Base-by-base conservation (phyloP, 2,888 invertebrate species). In the Trissoscelio sp. region DNA sequence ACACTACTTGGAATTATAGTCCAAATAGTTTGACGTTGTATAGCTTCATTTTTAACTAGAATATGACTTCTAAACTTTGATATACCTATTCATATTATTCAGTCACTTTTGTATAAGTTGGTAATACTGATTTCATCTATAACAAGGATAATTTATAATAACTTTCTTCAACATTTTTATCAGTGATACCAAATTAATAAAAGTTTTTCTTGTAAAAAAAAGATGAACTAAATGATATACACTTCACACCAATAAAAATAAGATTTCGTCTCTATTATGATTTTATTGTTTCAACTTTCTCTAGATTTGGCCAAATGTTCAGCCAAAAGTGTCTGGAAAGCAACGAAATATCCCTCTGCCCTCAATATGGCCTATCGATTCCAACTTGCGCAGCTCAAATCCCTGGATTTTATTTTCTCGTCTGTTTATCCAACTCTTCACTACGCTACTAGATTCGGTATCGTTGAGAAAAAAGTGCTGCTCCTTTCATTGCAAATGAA, bases 291-390 rank as follows among this genome's bases (percentile, higher is more conserved):
- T 51, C 22, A 18, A 22, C 48, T 64, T 46, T 31, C 5, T 48
- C 42, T 22, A 28, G 0, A 3, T 20, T 6, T 11, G 4, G n/a
- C 14, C n/a, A 42, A 62, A 53, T 51, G 55, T 34, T 64, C 55
- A 7, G 16, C 12, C 22, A 22, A 39, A 60, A 62, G 16, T 9
- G 28, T 51, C 42, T 5, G 16, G 24, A 42, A 4, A 42, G 48
- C 37, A 53, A 28, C 24, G 42, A 66, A 39, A 66, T 58, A 58
- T 64, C 74, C 46, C 48, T 75, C 46, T 51, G 58, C 51, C 58
- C 51, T 44, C 66, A 66, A 75, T 75, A 75, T 75, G 58, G 37
- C 48, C 44, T 75, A 75, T 75, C 60, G 75, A 77, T 77, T 77
- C 34, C 22, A 57, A 48, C 66, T 57, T 31, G 66, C 60, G 48